Evolutionary conservation across 1,140 invertebrate species (phyloP).

Genomic region (Hestina assimilis): DNA sequence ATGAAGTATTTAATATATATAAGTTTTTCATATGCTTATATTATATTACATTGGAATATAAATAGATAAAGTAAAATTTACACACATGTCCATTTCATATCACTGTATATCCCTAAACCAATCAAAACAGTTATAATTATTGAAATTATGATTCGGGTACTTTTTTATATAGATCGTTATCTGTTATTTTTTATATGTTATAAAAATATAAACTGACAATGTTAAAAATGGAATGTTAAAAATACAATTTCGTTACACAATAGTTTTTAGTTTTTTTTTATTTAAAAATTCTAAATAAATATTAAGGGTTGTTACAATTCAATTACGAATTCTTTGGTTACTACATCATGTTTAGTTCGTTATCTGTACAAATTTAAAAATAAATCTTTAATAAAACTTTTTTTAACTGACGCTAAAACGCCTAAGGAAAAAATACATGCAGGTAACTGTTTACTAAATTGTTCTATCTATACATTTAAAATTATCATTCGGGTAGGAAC

Average conservation of each 20-base stretch:
- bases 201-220: not conserved
- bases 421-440: constrained; percentile 22
- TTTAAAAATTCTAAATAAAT: not conserved
- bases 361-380: constrained; percentile 1
- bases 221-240: not conserved
- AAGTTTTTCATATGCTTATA: constrained; percentile 4
- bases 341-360: not conserved
- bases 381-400: not conserved
- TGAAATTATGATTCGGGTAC: not conserved
- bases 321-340: constrained; percentile 30
- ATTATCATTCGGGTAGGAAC: constrained; percentile 70
- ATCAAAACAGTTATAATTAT: not conserved
- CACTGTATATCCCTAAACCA: constrained; percentile 33
- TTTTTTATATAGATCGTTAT: constrained; percentile 6
- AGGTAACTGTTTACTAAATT: constrained; percentile 60
- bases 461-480: constrained; percentile 55
- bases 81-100: constrained; percentile 48
- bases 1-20: constrained; percentile 8
- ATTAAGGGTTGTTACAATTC: constrained; percentile 5
- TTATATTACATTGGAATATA: constrained; percentile 49
- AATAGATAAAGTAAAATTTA: constrained; percentile 53
- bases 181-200: no score
- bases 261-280: constrained; percentile 1
- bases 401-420: not conserved
- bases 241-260: not conserved